These are phyloP conservation scores for Rousettus leschenaultii DNA, from an alignment of 2,113 vertebrate genomes.

Conservation along the genomic window DNA sequence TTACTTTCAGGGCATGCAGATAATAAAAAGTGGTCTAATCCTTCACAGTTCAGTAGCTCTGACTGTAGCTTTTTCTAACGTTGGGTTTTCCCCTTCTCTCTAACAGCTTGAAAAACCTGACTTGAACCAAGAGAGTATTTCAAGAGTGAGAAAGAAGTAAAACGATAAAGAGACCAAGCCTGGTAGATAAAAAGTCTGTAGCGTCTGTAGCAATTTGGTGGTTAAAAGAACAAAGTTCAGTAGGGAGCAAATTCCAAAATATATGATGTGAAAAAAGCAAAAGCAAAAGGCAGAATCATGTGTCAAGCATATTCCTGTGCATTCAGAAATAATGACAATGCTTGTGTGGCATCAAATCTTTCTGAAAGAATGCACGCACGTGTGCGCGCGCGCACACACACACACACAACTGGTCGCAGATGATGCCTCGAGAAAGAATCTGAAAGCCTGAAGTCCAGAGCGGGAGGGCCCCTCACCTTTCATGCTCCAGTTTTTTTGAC, in stretches of 20 bases:
- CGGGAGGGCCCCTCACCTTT: neutral
- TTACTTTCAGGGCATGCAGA: neutral
- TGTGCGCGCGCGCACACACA: too few relatives aligned
- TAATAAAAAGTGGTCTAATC: neutral
- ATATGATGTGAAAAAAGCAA: neutral
- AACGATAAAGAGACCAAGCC: neutral
- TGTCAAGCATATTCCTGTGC: neutral
- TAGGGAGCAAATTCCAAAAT: neutral
- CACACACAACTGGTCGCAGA: neutral
- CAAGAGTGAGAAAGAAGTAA: slow-evolving; percentile 1
- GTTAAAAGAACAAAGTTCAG: neutral
- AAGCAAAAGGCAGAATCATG: neutral
- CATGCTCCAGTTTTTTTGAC: neutral
- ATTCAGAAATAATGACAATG: neutral
- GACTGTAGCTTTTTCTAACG: neutral
- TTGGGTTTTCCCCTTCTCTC: neutral
- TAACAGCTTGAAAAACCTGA: neutral
- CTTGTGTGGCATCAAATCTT: neutral
- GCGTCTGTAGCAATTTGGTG: neutral
- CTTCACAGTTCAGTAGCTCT: neutral
- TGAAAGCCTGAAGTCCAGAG: neutral
- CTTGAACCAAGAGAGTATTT: neutral
- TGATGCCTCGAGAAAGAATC: neutral
- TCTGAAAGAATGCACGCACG: neutral
- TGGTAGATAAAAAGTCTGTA: neutral